Evolutionary conservation across 2,113 vertebrate genomes (phyloP), one percentile per base, ranked within the genome.

Genomic region (Pseudopipra pipra): DNA sequence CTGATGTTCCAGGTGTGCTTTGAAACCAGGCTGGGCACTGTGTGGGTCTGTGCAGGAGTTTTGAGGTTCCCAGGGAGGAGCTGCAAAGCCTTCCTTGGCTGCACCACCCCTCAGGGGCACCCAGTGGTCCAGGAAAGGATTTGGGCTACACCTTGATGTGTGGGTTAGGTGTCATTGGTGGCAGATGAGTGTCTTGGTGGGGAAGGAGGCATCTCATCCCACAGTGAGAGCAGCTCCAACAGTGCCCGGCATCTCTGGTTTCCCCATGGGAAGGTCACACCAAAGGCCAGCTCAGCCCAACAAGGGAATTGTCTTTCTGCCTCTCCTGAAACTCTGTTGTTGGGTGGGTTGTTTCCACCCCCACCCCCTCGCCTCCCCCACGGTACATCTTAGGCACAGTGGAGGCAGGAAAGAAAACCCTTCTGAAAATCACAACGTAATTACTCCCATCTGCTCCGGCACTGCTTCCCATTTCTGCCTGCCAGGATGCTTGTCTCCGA

Each of bases 361-460:
- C 8, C 31, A 23, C 2, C 55, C 66, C 33, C 70, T 12, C 43
- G 5, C 25, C 51, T 27, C 2, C 56, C 67, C 33, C 73, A 14
- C 51, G 55, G 67, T 62, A 55, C 87, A 78, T 94, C 66, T 95
- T 90, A 91, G 89, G 89, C 92, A 89, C 96, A 89, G 94, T 89
- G 82, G 89, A 97, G 89, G 85, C 94, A 93, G 89, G 91, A 81
- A 94, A 96, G 96, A 94, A 97, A 96, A 83, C 95, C 95, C 95
- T 86, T 95, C 96, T 96, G 95, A 98, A 98, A 97, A 97, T 96
- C 97, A 87, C 94, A 96, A 94, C 76, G 96, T 98, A 98, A 98
- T 98, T 97, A 94, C 96, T 97, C 98, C 98, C 98, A 98, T 98
- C 98, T 98, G 98, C 97, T 98, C 74, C 87, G 1, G 94, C 59